Evolutionary conservation across 1,140 invertebrate species (phyloP).

Genomic region (Magallana ariakensis): DNA sequence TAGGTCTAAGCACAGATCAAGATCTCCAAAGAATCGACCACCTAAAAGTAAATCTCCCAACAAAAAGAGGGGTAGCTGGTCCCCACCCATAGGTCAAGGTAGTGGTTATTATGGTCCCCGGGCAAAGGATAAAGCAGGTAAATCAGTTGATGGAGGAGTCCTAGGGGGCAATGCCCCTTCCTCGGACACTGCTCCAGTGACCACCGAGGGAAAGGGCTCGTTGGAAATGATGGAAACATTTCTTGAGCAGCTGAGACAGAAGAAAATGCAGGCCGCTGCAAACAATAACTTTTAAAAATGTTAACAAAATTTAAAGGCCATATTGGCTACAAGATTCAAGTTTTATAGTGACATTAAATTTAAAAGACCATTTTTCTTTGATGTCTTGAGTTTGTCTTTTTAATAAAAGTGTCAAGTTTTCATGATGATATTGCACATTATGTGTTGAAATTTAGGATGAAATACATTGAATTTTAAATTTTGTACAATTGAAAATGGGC

Average conservation of each 20-base stretch:
- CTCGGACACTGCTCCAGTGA: constrained; percentile 39
- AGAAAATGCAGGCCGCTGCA: constrained; percentile 45
- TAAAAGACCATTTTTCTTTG: no score
- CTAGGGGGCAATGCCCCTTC: background rate
- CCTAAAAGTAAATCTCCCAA: background rate
- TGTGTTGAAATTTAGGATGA: no score
- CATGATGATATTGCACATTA: no score
- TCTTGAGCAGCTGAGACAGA: constrained; percentile 42
- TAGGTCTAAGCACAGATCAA: constrained; percentile 1
- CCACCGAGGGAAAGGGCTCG: constrained; percentile 48
- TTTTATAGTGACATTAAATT: no score
- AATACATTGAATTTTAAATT: no score
- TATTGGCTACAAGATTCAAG: no score
- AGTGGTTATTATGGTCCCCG: constrained; percentile 14
- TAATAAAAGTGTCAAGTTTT: no score
- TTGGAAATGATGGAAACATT: constrained; percentile 47
- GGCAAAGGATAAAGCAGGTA: background rate
- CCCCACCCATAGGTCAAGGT: background rate
- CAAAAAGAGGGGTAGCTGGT: background rate
- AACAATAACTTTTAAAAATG: constrained; percentile 22
- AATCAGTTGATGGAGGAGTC: background rate
- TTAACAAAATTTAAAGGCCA: no score
- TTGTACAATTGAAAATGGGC: no score
- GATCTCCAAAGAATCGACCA: constrained; percentile 29
- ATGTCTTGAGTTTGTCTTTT: no score